Base-by-base conservation (phyloP, 1,140 invertebrate species). In the Achatina immaculata region DNA sequence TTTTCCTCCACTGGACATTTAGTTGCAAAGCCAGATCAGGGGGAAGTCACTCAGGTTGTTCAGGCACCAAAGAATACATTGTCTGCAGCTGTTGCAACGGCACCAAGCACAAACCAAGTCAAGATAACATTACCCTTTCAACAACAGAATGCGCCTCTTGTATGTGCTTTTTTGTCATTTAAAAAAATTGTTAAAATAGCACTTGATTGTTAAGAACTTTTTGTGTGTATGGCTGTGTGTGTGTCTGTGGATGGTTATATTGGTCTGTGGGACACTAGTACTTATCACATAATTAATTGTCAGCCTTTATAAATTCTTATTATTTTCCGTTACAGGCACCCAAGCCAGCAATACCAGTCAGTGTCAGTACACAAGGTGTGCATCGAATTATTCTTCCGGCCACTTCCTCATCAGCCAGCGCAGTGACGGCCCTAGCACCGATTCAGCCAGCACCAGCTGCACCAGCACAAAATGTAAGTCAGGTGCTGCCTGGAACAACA, bases 401-500 rank as follows among this genome's bases (percentile, higher is more conserved):
- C 28, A 83, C 83, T 31, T 79, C 86, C 2, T 86, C 82, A 48
- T 84, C 66, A 36, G 68, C 31, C 11, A 71, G 88, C 62, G 40
- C 48, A 38, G 76, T 68, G 0, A 78, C 81, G 9, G 82, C 80
- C 36, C 42, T 88, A 14, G 77, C 88, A 7, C 84, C 86, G 58
- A 88, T 89, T 65, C 80, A 87, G 51, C 85, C 86, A 21, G 68
- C 77, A 73, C 51, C 68, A 74, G 86, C 58, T 87, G 91, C 80
- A 86, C 85, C 65, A 88, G 91, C 73, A 40, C 90, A 40, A 45
- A 91, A 92, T 42, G 83, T 93, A 21, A 91, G 90, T 82, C 92
- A 92, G 80, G 85, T 93, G 45, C 91, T 92, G 0, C 90, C 86
- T 28, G 86, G 86, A 58, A 92, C 89, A 31, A 84, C 93, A 0